Conservation (phyloP, 2,797 vertebrate genomes). For the Chloroceryle inda region DNA sequence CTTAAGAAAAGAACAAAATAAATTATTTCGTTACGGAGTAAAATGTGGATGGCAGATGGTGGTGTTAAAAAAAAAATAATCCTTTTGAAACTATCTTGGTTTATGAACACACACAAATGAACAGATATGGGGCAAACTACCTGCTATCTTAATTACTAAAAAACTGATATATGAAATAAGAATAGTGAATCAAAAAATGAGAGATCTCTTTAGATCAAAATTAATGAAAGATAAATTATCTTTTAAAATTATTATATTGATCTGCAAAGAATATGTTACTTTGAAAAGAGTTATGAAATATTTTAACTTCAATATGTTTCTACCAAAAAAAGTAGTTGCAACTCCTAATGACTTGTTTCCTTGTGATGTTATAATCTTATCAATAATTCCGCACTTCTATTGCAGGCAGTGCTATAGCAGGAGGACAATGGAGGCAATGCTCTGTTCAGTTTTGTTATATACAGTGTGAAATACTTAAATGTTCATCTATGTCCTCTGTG, state of each 20-base stretch:
- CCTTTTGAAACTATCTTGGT: conserved; percentile 52
- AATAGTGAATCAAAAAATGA: neutral
- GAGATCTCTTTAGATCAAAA: neutral
- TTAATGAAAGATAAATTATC: neutral
- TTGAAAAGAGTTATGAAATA: neutral
- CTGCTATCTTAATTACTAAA: neutral
- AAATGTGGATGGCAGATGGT: conserved; percentile 79
- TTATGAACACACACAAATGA: conserved; percentile 75
- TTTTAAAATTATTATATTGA: neutral
- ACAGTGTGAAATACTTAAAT: neutral
- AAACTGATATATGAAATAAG: neutral
- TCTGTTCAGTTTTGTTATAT: neutral
- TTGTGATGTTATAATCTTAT: neutral
- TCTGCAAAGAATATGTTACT: neutral
- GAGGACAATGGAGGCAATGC: neutral
- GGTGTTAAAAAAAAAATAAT: conserved; percentile 19
- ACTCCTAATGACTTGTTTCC: neutral
- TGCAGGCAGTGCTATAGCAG: neutral
- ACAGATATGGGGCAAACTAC: conserved; percentile 1
- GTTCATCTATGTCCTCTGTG: neutral
- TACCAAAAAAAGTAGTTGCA: neutral
- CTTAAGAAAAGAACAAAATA: conserved; percentile 64
- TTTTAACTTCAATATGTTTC: neutral
- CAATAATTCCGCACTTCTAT: neutral
- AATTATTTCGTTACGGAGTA: conserved; percentile 69